Base-by-base conservation (phyloP, 2,797 vertebrate species). In the Mus minutoides region DNA sequence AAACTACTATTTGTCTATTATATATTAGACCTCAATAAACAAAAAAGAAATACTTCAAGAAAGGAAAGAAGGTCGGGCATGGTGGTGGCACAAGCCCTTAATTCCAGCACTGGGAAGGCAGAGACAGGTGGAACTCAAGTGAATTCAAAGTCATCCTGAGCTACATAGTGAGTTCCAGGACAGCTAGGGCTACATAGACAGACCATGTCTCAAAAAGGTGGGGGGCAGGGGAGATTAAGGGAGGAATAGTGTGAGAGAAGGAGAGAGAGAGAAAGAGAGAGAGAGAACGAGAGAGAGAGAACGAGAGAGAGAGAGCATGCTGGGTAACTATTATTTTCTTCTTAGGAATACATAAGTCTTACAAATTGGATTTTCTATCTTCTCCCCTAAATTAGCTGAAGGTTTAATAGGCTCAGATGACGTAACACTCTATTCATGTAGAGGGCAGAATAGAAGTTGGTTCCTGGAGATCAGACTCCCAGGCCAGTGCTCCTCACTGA, bases 221-320 rank as follows among this genome's bases (percentile, higher is more conserved):
- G 1, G 14, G 17, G 13, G 1, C 3, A 1, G 7, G 0, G 0
- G 0, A 40, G 8, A n/a, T n/a, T n/a, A n/a, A 37, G 52, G 22
- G 4, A 86, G 12, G 13, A 8, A 3, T 2, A 4, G 3, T 13
- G 13, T 1, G 43, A 22, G 4, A 11, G 34, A 3, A 11, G 19
- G 21, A 7, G 6, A 12, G 1, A 7, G 26, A 6, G 17, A 4
- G 5, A 5, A 1, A 6, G 10, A 31, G 10, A 1, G 10, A 21
- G 11, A 2, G 21, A 24, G 13, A 9, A 8, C 6, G 46, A 46
- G 46, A 46, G 46, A 46, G 43, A 46, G 3, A 21, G 6, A 5
- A 12, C 8, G 7, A 8, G 43, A 31, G 8, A 62, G 54, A 1
- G 22, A 34, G 2, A 29, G 54, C 6, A 0, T 22, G n/a, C 37